Evolutionary conservation across 64 coral and sea anemone genomes (phyloP), one percentile per base, ranked within the genome.

Genomic region (Porites lutea): DNA sequence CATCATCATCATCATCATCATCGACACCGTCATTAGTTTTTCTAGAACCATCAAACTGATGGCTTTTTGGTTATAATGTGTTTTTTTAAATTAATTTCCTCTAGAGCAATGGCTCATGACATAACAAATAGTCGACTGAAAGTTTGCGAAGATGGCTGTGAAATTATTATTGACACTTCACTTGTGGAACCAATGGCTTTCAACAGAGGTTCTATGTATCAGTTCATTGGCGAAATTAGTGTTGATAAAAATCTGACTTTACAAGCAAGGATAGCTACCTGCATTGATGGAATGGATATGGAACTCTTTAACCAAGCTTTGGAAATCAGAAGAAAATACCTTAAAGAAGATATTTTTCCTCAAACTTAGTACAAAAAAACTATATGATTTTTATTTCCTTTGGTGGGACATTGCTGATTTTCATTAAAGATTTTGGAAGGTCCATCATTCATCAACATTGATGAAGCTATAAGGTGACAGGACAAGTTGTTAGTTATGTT

Each of bases 131-230:
- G 93, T 66, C 47, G 88, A 52, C 74, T 91, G 8, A 79, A 82
- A 90, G 74, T 97, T 49, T 88, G 79, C 49, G 92, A 87, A 52
- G 88, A 52, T 16, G 87, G 69, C 22, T 55, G 87, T 18, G 92
- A 97, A 71, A 7, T 97, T 54, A 65, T 75, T 5, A 90, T 97
- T 21, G 88, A 89, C 71, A 94, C 95, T 63, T 87, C 72, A 0
- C 50, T 94, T 20, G 89, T 97, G 47, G 95, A 97, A 54, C 95
- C 95, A 76, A 69, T 94, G 23, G 95, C 95, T 71, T 94, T 97
- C 74, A 79, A 89, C 46, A 93, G 77, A 57, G 92, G 92, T 7
- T 93, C 92, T 6, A 23, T 88, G 59, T 97, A 97, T 59, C 87
- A 97, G 10, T 97, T 97, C 20, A 97, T 97, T 78, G 95, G 95